Evolutionary conservation across 2,797 vertebrate genomes (phyloP), one percentile per base, ranked within the genome.

Genomic region (Champsocephalus gunnari): DNA sequence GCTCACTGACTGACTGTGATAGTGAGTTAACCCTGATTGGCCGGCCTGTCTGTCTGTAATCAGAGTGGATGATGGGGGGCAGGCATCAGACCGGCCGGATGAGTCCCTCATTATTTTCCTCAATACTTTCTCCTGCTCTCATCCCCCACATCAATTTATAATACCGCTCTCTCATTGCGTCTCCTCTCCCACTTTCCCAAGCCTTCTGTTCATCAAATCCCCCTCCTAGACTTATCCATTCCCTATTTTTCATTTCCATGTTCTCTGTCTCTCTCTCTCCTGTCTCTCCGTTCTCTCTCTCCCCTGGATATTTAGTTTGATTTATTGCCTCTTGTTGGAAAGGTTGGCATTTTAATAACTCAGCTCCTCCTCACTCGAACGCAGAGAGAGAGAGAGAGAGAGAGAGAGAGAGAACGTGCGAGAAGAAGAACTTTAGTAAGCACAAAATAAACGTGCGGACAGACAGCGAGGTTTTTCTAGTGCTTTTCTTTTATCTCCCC

Each of bases 301-400:
- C 83, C 87, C 86, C 76, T 87, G 88, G 92, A 95, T 93, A 92
- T 93, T 94, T 93, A 93, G 90, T 90, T 94, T 95, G 94, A 95
- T 95, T 95, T 94, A 95, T 95, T 93, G 89, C 93, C 84, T 94
- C 93, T 92, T 92, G 93, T 94, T 94, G 94, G 93, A 94, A 93
- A 94, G 90, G 91, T 90, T 95, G 95, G 91, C 90, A 86, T 95
- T 95, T 95, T 95, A 95, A 95, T 95, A 95, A 95, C 93, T 95
- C 94, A 95, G 92, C 87, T 93, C 87, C 89, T 95, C 89, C 86
- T 92, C 86, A 78, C 71, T 82, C 80, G 72, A 90, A 89, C 59
- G 57, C 59, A 81, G 80, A 82, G 86, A 81, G 80, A 82, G 86
- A 87, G 84, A 67, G 81, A 84, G 86, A 84, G 81, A 81, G 85